phyloP scores from a whole-genome alignment of 2,888 invertebrate species.

The Achlya flavicornis region DNA sequence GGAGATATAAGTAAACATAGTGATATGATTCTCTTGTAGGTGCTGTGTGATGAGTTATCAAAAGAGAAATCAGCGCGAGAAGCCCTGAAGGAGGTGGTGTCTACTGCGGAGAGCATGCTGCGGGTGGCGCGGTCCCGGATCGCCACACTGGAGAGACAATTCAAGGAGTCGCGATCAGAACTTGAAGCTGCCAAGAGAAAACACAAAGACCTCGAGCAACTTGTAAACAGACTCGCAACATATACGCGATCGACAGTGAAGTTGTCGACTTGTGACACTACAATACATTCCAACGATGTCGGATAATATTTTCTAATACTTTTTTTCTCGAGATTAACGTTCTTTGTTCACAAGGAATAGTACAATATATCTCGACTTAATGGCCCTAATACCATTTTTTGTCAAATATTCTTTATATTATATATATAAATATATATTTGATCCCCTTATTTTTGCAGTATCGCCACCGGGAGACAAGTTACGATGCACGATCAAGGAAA shows the following conservation, averaged over 20 bases:
- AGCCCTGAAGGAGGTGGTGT: constrained; percentile 65
- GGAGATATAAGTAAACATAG: not conserved
- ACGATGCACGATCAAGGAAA: constrained; percentile 69
- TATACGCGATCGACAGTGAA: constrained; percentile 53
- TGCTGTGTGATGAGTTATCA: constrained; percentile 55
- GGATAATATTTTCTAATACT: not conserved
- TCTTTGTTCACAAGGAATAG: not conserved
- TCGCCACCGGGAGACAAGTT: constrained; percentile 69
- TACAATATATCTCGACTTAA: not conserved
- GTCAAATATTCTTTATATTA: not conserved
- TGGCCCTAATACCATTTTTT: not conserved
- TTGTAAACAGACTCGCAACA: constrained; percentile 64
- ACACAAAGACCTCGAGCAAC: constrained; percentile 73
- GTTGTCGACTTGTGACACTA: constrained; percentile 60
- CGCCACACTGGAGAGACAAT: constrained; percentile 64
- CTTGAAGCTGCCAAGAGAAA: constrained; percentile 63
- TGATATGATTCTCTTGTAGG: constrained; percentile 35
- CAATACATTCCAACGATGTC: constrained; percentile 39
- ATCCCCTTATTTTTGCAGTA: constrained; percentile 49
- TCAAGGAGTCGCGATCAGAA: constrained; percentile 64
- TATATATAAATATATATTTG: not conserved
- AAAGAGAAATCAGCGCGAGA: constrained; percentile 71
- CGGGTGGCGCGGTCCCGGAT: constrained; percentile 71
- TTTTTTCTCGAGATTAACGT: not conserved
- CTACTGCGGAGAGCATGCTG: constrained; percentile 71